Evolutionary conservation across 2,113 vertebrate species (phyloP), one percentile per base, ranked within the genome.

Genomic region (Cyphomyrus plagiostoma): DNA sequence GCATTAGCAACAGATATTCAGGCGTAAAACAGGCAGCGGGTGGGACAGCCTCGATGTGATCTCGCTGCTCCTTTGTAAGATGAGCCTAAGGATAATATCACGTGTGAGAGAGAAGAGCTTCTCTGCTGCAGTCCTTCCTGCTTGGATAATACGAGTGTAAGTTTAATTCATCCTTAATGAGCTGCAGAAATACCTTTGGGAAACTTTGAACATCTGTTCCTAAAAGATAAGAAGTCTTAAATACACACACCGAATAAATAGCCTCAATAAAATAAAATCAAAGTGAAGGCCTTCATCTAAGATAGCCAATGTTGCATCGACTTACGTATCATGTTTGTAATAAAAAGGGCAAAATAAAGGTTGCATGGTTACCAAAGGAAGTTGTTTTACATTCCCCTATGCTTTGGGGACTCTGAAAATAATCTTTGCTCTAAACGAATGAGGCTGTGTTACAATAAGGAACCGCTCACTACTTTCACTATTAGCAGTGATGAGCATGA

Each of bases 151-250:
- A 93, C 91, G 92, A 91, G 93, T 70, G 93, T 92, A 92, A 92
- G 96, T 96, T 95, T 50, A 86, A 95, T 95, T 96, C 95, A 96
- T 95, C 95, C 95, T 94, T 92, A 93, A 93, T 93, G 93, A 94
- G 95, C 95, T 94, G 93, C 93, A 91, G 93, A 92, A 92, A 94
- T 95, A 95, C 95, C 94, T 90, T 90, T n/a, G 94, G 93, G 95
- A 95, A 93, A 92, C 94, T 94, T 94, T 94, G 95, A 94, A 95
- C 95, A 95, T 95, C 95, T 96, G 95, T 95, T 94, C 94, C 94
- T 95, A 92, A 92, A 93, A 94, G 95, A 96, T 96, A 95, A 94
- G 94, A 91, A 94, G 85, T 95, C 94, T 95, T 95, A 95, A 95
- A 95, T 93, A 95, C 94, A 93, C 93, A 84, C 45, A 80, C 74